phyloP scores from a whole-genome alignment of 2,888 invertebrate species.

The Ophion ellenae region DNA sequence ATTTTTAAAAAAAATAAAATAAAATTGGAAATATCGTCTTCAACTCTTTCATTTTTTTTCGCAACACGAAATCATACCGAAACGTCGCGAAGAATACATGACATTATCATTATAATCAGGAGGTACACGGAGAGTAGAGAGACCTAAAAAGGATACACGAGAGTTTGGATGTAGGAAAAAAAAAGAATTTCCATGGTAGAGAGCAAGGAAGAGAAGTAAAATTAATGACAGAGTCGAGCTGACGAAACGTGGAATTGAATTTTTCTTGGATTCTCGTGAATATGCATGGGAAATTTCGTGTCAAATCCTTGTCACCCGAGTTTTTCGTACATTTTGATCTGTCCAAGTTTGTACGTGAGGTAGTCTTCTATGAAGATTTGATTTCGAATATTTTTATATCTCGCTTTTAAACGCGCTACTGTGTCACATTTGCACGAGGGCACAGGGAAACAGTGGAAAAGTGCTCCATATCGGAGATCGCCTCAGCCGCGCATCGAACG shows the following conservation, averaged over 20 bases:
- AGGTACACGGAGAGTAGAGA: background rate
- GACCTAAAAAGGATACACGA: background rate
- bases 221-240: conserved; percentile 23
- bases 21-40: background rate
- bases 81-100: background rate
- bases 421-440: background rate
- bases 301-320: background rate
- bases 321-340: background rate
- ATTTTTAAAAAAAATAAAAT: background rate
- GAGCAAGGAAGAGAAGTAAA: conserved; percentile 1
- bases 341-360: background rate
- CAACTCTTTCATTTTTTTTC: background rate
- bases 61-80: background rate
- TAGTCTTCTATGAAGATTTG: background rate
- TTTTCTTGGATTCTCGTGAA: conserved; percentile 45
- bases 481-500: too few relatives aligned
- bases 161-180: conserved; percentile 1
- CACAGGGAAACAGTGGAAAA: background rate
- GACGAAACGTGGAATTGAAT: conserved; percentile 36
- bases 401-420: too few relatives aligned
- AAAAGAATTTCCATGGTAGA: conserved; percentile 22
- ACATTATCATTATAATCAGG: conserved; percentile 11
- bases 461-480: too few relatives aligned
- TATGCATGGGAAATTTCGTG: conserved; percentile 3
- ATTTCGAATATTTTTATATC: background rate